Evolutionary conservation across 2,888 invertebrate species (phyloP), one percentile per base, ranked within the genome.

Genomic region (Elegia similella): DNA sequence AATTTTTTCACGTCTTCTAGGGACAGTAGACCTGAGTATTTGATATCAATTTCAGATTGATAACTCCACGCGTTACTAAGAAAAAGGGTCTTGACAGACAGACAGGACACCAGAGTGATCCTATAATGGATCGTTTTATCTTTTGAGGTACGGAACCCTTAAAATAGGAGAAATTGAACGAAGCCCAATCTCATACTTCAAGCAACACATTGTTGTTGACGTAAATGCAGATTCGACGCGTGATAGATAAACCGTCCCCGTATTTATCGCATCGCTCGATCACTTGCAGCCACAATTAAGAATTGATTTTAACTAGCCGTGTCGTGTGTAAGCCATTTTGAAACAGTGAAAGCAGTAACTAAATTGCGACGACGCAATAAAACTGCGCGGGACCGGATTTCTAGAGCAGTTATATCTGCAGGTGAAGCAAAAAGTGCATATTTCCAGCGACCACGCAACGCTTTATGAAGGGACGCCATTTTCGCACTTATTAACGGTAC

Each of bases 401-500:
- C 65, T 69, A 65, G 62, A 63, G 61, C 58, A 57, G 62, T 69
- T 64, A 64, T 67, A 65, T 62, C 48, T 60, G 61, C 62, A 58
- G 59, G 59, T 62, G 56, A 59, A 56, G 59, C 59, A 73, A 73
- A 72, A 75, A 73, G 66, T 67, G 64, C 69, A 72, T 70, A 71
- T 69, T 67, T 69, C 64, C 62, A 64, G 59, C 56, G 61, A 59
- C 68, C 63, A 57, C 60, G 55, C 59, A 56, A 59, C 62, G 57
- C 6, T 47, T 38, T 48, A 30, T 60, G 68, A 65, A 72, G 71
- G 73, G 65, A 69, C 67, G 70, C 56, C 70, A 75, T 80, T 80
- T 81, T 78, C 73, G 76, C 79, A 80, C 76, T 83, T 86, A 84
- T 81, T 80, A 80, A 83, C 76, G 72, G 69, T 61, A 70, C 69